Percentiles rank a stretch among this genome's conserved stretches.
These are phyloP conservation scores for Eurypyga helias DNA, from an alignment of 2,113 vertebrate genomes.

Conservation along the genomic window DNA sequence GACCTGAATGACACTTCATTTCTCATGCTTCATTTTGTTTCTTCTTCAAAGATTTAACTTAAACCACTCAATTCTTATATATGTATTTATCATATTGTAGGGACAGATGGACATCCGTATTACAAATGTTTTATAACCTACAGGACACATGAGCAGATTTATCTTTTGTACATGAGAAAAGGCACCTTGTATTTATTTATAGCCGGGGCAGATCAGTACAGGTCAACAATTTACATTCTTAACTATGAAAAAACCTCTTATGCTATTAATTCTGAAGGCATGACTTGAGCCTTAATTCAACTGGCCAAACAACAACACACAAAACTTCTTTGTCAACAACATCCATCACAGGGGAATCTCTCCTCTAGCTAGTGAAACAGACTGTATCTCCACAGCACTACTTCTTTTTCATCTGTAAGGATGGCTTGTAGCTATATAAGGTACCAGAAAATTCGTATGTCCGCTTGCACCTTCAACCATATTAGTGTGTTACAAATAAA, in stretches of 20 bases:
- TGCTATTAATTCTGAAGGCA: not conserved
- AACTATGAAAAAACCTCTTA: not conserved
- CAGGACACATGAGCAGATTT: not conserved
- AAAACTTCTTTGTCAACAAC: not conserved
- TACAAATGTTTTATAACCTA: not conserved
- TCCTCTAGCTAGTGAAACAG: not conserved
- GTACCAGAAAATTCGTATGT: not conserved
- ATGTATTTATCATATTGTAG: not conserved
- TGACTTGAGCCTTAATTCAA: not conserved
- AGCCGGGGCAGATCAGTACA: not conserved
- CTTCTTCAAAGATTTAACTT: not conserved
- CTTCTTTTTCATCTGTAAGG: not conserved
- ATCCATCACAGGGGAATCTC: not conserved
- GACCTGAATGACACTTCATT: not conserved
- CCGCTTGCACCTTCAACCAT: not conserved
- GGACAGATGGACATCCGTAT: not conserved
- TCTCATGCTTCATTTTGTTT: not conserved
- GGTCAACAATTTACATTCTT: not conserved
- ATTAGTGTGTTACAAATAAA: not conserved
- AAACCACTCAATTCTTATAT: not conserved
- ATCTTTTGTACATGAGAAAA: not conserved
- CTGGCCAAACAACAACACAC: not conserved
- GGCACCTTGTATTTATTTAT: not conserved
- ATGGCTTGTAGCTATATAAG: not conserved
- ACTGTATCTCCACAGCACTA: not conserved